Percentiles rank a stretch among this genome's conserved stretches.
Conservation (phyloP, 2,888 invertebrate genomes). For the Dasysyrphus albostriatus region DNA sequence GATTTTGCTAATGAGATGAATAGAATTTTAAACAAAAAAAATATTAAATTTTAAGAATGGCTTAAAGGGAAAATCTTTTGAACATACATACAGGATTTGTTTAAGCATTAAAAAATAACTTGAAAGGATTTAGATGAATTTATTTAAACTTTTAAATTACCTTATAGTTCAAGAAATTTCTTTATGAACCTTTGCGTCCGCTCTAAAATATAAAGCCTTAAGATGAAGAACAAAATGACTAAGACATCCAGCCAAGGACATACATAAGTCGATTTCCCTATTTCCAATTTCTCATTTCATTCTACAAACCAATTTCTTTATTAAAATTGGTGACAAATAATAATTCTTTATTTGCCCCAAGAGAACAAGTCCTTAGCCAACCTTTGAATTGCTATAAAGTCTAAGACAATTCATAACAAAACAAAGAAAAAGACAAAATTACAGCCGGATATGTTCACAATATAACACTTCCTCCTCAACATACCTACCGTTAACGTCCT, state of each 20-base stretch:
- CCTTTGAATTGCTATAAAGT: constrained; percentile 1
- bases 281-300: neutral
- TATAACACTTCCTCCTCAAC: constrained; percentile 21
- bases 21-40: neutral
- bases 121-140: too few species aligned
- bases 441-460: constrained; percentile 56
- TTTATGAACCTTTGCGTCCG: too few species aligned
- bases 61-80: too few species aligned
- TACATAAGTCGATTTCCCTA: neutral
- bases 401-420: constrained; percentile 26
- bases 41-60: neutral
- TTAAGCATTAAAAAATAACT: too few species aligned
- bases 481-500: neutral
- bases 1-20: constrained; percentile 17
- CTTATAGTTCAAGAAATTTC: too few species aligned
- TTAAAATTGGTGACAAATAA: neutral
- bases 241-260: too few species aligned
- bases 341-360: neutral
- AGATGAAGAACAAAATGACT: too few species aligned
- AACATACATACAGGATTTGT: too few species aligned
- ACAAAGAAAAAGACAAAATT: constrained; percentile 46
- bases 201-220: too few species aligned
- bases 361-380: constrained; percentile 29
- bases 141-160: too few species aligned
- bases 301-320: neutral